Evolutionary conservation across 2,888 invertebrate genomes (phyloP).

Genomic region (Eilema depressum): DNA sequence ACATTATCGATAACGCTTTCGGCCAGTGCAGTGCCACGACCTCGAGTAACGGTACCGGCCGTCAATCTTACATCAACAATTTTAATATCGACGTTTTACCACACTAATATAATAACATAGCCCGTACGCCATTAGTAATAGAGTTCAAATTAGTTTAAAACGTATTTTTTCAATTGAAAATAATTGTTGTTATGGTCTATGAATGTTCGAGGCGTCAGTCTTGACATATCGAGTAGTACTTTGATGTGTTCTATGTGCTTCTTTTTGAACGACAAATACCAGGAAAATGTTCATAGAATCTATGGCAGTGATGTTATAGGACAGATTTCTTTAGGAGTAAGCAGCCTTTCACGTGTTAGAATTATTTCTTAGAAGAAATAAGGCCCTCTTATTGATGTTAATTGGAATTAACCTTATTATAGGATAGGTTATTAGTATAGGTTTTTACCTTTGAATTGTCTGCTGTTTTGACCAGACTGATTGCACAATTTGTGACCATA

Average conservation of each 20-base stretch:
- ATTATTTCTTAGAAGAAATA: slow-evolving; percentile 8
- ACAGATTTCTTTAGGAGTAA: background rate
- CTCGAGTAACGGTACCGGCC: slow-evolving; percentile 73
- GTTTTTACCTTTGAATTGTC: background rate
- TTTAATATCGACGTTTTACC: slow-evolving; percentile 62
- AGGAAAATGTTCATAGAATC: slow-evolving; percentile 30
- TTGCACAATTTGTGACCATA: background rate
- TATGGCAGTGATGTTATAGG: slow-evolving; percentile 9
- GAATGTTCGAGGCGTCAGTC: slow-evolving; percentile 66
- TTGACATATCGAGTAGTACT: slow-evolving; percentile 69
- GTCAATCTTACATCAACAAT: slow-evolving; percentile 78
- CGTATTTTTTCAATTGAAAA: slow-evolving; percentile 31
- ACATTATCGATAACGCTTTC: slow-evolving; percentile 75
- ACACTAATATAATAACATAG: slow-evolving; percentile 57
- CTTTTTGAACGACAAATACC: slow-evolving; percentile 31
- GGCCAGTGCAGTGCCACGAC: slow-evolving; percentile 74
- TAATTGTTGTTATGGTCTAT: slow-evolving; percentile 37
- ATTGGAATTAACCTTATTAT: background rate
- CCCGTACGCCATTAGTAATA: slow-evolving; percentile 56
- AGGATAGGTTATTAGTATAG: background rate
- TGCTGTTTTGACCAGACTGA: background rate
- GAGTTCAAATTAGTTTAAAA: slow-evolving; percentile 55
- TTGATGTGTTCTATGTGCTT: slow-evolving; percentile 59
- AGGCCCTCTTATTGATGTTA: background rate
- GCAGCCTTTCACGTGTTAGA: background rate